Percentiles rank a stretch among this genome's conserved stretches.
These are phyloP conservation scores for Blastobasis lacticolella DNA, from an alignment of 2,888 invertebrate genomes.

Conservation along the genomic window DNA sequence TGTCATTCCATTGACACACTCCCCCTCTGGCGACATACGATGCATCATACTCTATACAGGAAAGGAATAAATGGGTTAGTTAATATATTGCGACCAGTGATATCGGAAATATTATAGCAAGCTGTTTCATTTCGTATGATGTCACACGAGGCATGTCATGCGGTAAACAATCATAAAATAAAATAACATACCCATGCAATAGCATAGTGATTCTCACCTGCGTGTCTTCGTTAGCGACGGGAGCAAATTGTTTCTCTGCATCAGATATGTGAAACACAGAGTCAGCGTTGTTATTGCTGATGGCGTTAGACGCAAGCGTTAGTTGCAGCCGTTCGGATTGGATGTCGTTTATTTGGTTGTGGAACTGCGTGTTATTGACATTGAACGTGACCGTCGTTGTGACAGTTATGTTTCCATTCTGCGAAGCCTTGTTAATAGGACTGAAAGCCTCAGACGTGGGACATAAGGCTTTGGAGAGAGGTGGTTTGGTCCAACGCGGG, in stretches of 20 bases:
- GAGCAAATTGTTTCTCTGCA: slow-evolving; percentile 40
- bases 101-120: too few relatives aligned
- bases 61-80: slow-evolving; percentile 43
- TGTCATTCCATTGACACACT: slow-evolving; percentile 75
- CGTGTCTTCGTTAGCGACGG: slow-evolving; percentile 47
- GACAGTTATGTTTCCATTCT: slow-evolving; percentile 84
- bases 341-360: slow-evolving; percentile 65
- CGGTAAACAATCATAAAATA: slow-evolving; percentile 11
- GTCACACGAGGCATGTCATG: neutral
- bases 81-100: slow-evolving; percentile 23
- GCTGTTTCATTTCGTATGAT: neutral
- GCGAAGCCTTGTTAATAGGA: slow-evolving; percentile 62
- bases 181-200: slow-evolving; percentile 29
- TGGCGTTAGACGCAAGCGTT: slow-evolving; percentile 69
- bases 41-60: slow-evolving; percentile 78
- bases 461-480: slow-evolving; percentile 63
- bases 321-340: slow-evolving; percentile 65
- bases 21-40: slow-evolving; percentile 81
- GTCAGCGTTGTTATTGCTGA: slow-evolving; percentile 59
- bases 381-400: slow-evolving; percentile 91
- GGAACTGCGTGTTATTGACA: slow-evolving; percentile 76
- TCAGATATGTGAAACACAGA: slow-evolving; percentile 51
- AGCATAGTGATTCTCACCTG: slow-evolving; percentile 51
- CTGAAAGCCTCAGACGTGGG: slow-evolving; percentile 64
- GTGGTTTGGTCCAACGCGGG: slow-evolving; percentile 88